Percentiles rank a stretch among this genome's conserved stretches.
Conservation (phyloP, 2,888 invertebrate species). For the Mythimna impura region DNA sequence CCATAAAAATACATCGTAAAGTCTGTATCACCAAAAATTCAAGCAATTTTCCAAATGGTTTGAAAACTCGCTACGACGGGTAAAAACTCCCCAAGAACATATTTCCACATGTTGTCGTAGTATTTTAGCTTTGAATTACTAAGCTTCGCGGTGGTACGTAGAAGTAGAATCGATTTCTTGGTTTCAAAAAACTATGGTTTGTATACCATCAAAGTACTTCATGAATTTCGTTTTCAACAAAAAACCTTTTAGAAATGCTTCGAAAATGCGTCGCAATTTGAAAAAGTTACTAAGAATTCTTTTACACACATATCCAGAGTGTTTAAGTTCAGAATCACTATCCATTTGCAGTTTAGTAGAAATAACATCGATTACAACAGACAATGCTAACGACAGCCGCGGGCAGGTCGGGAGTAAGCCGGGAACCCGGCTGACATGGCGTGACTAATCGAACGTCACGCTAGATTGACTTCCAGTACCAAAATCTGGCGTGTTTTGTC, state of each 20-base stretch:
- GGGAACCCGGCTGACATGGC: not conserved
- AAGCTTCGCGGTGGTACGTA: not conserved
- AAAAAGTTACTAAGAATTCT: not conserved
- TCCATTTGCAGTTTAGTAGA: not conserved
- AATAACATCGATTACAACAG: constrained; percentile 18
- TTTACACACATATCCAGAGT: no score
- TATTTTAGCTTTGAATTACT: constrained; percentile 1
- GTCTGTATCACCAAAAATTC: not conserved
- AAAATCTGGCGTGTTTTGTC: not conserved
- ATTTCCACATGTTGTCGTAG: not conserved
- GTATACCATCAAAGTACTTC: not conserved
- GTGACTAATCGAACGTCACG: constrained; percentile 12
- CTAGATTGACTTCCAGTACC: constrained; percentile 16
- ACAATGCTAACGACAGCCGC: constrained; percentile 15
- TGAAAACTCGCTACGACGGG: not conserved
- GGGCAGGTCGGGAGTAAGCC: not conserved
- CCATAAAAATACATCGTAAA: constrained; percentile 13
- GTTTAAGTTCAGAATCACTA: no score
- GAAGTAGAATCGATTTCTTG: constrained; percentile 20
- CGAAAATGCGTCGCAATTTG: not conserved
- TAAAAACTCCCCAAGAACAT: not conserved
- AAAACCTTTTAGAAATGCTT: not conserved
- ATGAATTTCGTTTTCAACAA: not conserved
- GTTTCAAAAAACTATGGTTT: not conserved
- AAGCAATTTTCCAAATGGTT: not conserved